Evolutionary conservation across 2,113 vertebrate genomes (phyloP).

Genomic region (Panthera uncia): DNA sequence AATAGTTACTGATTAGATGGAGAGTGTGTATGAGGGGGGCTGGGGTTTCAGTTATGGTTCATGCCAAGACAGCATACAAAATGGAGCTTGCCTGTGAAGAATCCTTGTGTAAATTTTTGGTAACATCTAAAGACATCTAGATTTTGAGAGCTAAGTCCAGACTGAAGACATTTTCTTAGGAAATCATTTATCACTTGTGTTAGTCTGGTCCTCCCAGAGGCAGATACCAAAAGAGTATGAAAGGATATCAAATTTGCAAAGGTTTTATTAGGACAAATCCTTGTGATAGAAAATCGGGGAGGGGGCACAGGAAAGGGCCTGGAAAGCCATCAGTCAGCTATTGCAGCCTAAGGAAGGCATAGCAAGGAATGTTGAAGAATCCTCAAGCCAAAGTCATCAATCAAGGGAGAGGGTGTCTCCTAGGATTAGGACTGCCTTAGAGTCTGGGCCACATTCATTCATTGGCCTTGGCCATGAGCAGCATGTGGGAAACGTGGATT

Average conservation of each 20-base stretch:
- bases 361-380: not conserved
- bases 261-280: not conserved
- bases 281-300: not conserved
- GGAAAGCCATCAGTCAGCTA: not conserved
- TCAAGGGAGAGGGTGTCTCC: not conserved
- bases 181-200: not conserved
- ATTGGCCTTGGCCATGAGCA: not conserved
- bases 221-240: not conserved
- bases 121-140: not conserved
- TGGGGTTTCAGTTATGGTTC: not conserved
- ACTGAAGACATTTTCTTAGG: not conserved
- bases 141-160: not conserved
- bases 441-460: not conserved
- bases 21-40: rapidly evolving
- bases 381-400: not conserved
- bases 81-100: not conserved
- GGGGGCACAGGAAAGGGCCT: not conserved
- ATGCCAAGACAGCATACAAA: not conserved
- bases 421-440: not conserved
- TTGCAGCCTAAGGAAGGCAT: not conserved
- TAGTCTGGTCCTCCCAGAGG: not conserved
- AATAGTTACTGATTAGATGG: not conserved
- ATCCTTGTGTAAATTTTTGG: not conserved
- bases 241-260: not conserved
- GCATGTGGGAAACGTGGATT: not conserved